Base-by-base conservation (phyloP, 2,888 invertebrate species). In the Sacculina carcini region DNA sequence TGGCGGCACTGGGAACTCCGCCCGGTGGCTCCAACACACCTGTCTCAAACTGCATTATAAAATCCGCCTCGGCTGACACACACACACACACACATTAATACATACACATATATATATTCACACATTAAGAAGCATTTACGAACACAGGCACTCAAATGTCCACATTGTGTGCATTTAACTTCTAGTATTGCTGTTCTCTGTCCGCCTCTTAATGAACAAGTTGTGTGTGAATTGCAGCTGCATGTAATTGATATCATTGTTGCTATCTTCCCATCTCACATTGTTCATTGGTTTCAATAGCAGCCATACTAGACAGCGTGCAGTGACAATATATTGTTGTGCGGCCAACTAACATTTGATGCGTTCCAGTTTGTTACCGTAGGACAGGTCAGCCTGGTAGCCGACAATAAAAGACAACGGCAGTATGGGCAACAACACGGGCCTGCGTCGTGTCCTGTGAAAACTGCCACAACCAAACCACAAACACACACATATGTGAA, bases 381-480 rank as follows among this genome's bases (percentile, higher is more conserved):
- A 81, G 0, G 78, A 79, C 60, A 78, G 67, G 63, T 83, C 83
- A 61, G 74, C 74, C 56, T 78, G 77, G 64, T 81, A 83, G 1
- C 73, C 73, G 56, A 77, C 69, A 16, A 75, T 63, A 63, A 81
- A 82, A 5, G 76, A 73, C 28, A 83, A 64, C 12, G 82, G 82
- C 51, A 83, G 62, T 48, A 81, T 61, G 7, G 82, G 81, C 51
- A 72, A 67, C 55, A 82, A 61, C 9, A 73, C 69, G 49, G 71
- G 71, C 4, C 72, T 67, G 48, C 74, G 71, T 60, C 73, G 74
- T 1, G 74, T 73, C 56, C 72, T 67, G 54, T 73, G 71, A 61
- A 73, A 77, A 59, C 76, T 75, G 60, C 56, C 59, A 58, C 52
- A 38, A 23, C 24, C n/a, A n/a, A n/a, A 29, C 21, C 40, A 19